A percentile compares a stretch with the other conserved stretches of the same genome.
These are phyloP conservation scores for Nasalis larvatus DNA, from an alignment of 2,113 vertebrate genomes.

Conservation along the genomic window DNA sequence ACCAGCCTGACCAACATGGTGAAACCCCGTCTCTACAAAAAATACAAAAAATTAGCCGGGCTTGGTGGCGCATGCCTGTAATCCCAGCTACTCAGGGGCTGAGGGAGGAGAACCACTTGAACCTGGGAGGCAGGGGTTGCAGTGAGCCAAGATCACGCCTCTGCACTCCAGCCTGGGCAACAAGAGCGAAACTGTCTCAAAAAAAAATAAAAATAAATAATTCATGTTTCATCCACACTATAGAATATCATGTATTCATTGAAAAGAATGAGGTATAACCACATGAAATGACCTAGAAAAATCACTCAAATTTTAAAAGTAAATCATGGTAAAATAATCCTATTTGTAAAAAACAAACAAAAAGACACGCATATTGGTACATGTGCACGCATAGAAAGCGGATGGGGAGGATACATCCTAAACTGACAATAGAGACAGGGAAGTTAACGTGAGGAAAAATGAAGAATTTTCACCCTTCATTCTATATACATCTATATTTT, in stretches of 20 bases:
- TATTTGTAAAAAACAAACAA: background rate
- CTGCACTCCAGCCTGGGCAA: too few relatives aligned
- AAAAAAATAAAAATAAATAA: background rate
- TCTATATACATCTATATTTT: background rate
- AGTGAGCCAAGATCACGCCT: too few relatives aligned
- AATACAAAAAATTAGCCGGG: too few relatives aligned
- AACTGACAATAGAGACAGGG: background rate
- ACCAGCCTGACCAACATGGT: too few relatives aligned
- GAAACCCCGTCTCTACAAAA: too few relatives aligned
- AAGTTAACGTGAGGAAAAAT: background rate
- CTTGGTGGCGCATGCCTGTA: too few relatives aligned
- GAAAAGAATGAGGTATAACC: background rate
- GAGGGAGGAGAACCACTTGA: too few relatives aligned
- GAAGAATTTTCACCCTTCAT: background rate
- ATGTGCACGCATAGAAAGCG: background rate
- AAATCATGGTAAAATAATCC: background rate
- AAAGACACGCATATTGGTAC: background rate
- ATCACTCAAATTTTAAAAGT: background rate
- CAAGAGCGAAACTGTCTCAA: too few relatives aligned
- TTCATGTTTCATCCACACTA: background rate
- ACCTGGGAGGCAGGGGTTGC: too few relatives aligned
- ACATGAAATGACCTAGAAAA: background rate
- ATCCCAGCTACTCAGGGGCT: too few relatives aligned
- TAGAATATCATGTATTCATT: background rate
- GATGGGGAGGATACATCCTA: background rate